These are phyloP conservation scores for Myiopsitta monachus DNA, from an alignment of 2,113 vertebrate species.

Conservation along the genomic window DNA sequence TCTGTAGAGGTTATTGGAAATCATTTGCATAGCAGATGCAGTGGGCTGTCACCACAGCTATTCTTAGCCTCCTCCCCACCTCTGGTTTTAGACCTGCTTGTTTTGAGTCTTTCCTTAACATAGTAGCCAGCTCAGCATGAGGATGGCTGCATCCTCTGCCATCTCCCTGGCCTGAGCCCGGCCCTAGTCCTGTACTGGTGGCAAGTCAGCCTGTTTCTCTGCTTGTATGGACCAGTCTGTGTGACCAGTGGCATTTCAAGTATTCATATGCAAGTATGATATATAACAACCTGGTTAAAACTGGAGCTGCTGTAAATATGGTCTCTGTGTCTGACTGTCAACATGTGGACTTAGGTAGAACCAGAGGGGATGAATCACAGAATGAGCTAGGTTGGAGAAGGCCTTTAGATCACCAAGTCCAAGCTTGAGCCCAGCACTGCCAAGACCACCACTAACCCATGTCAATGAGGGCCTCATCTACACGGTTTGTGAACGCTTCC, in stretches of 20 bases:
- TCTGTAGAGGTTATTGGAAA: background rate
- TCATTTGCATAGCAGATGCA: background rate
- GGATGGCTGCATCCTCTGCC: background rate
- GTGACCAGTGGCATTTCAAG: no score
- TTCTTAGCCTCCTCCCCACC: background rate
- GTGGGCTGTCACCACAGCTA: background rate
- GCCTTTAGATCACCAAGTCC: background rate
- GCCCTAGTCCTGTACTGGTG: rapidly evolving
- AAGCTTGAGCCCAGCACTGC: background rate
- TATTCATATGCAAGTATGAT: rapidly evolving
- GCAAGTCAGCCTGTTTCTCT: rapidly evolving
- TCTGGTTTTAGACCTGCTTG: background rate
- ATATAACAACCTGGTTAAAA: background rate
- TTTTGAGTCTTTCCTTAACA: background rate
- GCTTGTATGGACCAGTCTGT: rapidly evolving
- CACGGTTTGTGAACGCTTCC: background rate
- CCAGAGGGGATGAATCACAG: rapidly evolving
- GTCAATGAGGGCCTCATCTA: background rate
- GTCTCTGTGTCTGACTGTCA: background rate
- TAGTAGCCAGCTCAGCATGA: rapidly evolving
- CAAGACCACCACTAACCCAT: background rate
- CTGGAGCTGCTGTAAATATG: background rate
- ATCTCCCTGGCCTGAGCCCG: background rate
- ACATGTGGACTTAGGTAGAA: rapidly evolving
- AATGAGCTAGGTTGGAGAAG: background rate